Evolutionary conservation across 64 coral and sea anemone genomes (phyloP).

Genomic region (Stichodactyla mertensii): DNA sequence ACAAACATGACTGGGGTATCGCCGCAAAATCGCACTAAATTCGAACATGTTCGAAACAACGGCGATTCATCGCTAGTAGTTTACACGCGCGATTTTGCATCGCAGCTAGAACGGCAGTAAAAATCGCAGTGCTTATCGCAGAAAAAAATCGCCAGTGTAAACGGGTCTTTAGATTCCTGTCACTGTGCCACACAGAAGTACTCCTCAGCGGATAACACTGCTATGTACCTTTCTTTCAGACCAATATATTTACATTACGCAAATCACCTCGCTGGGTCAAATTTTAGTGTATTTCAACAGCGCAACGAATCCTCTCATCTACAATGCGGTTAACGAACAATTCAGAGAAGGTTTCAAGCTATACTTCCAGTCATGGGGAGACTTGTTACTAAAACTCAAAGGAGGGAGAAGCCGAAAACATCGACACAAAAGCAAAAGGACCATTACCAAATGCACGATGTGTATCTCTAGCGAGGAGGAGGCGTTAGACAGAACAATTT

Average conservation of each 20-base stretch:
- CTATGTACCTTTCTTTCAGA: not conserved
- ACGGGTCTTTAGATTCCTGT: too few species aligned
- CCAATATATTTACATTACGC: not conserved
- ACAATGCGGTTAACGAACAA: slow-evolving; percentile 83
- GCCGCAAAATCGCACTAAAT: too few species aligned
- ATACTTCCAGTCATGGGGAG: slow-evolving; percentile 80
- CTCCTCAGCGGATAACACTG: not conserved
- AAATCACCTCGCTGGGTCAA: slow-evolving; percentile 64
- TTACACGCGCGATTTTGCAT: too few species aligned
- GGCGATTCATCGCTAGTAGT: too few species aligned
- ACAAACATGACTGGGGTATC: too few species aligned
- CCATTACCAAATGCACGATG: not conserved
- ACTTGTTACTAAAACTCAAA: slow-evolving; percentile 22
- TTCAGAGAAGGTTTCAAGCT: slow-evolving; percentile 79
- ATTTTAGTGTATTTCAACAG: slow-evolving; percentile 89
- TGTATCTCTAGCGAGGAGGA: not conserved
- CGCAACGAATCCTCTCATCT: slow-evolving; percentile 78
- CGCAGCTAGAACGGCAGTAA: too few species aligned
- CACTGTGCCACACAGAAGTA: too few species aligned
- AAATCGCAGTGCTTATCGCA: too few species aligned
- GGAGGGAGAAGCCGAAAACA: not conserved
- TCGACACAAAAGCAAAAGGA: not conserved
- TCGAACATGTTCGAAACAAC: too few species aligned
- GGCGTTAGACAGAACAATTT: not conserved
- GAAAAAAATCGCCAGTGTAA: too few species aligned